Conservation (phyloP, 1,140 invertebrate species). For the Brachionus angularis region DNA sequence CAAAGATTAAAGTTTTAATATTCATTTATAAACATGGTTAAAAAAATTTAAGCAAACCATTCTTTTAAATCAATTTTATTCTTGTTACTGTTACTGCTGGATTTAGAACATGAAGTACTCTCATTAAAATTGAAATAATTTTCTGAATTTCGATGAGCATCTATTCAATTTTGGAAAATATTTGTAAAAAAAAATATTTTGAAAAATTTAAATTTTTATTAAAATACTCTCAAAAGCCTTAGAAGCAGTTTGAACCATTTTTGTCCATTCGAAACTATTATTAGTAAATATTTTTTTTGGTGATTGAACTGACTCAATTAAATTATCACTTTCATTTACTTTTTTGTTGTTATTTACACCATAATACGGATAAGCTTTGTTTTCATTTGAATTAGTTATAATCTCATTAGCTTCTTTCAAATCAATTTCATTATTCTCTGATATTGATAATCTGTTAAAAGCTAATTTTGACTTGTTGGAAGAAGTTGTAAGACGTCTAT, state of each 20-base stretch:
- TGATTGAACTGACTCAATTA: conserved; percentile 44
- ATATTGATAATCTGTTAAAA: conserved; percentile 49
- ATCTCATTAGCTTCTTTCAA: conserved; percentile 53
- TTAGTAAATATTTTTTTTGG: conserved; percentile 46
- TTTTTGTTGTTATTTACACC: background rate
- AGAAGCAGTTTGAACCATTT: conserved; percentile 71
- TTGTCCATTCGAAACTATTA: conserved; percentile 68
- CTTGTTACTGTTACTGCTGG: background rate
- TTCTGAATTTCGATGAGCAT: conserved; percentile 1
- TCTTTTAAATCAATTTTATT: background rate
- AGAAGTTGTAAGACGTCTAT: background rate
- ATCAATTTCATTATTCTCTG: conserved; percentile 47
- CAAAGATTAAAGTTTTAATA: background rate
- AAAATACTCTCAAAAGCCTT: conserved; percentile 64
- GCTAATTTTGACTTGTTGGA: background rate
- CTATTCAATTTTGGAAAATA: background rate
- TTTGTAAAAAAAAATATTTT: background rate
- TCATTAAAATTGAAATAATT: background rate
- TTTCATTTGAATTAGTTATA: conserved; percentile 49
- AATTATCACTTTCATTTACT: conserved; percentile 44
- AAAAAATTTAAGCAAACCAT: background rate
- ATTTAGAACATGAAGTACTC: background rate
- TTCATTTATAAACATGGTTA: background rate
- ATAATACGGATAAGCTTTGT: conserved; percentile 45
- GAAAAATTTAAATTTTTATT: background rate